phyloP scores from a whole-genome alignment of 2,797 vertebrate species.

The Bradypus variegatus region DNA sequence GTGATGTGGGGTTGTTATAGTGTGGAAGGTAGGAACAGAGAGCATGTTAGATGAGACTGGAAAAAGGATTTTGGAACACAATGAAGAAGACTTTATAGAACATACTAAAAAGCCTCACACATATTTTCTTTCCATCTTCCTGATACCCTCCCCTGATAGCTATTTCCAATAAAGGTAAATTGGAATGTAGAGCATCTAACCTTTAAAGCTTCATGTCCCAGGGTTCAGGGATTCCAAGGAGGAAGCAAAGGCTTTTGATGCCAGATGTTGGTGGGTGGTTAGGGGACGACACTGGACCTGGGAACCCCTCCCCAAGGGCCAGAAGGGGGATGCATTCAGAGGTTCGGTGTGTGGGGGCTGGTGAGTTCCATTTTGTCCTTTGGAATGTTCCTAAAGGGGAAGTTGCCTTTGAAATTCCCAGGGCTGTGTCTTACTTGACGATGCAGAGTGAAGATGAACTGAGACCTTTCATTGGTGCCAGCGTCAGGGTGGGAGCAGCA shows the following conservation, averaged over 20 bases:
- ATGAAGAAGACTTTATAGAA: neutral
- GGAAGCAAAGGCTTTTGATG: neutral
- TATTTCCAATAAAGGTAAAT: neutral
- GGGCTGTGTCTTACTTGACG: neutral
- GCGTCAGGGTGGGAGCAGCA: neutral
- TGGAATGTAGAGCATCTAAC: neutral
- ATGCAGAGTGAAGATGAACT: neutral
- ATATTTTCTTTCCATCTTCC: neutral
- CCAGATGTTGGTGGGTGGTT: neutral
- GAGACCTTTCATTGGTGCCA: neutral
- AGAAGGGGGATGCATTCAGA: neutral
- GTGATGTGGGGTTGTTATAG: neutral
- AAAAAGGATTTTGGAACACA: neutral
- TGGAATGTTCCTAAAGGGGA: neutral
- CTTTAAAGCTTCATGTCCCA: neutral
- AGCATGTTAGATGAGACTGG: neutral
- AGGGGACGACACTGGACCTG: neutral
- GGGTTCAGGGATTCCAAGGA: neutral
- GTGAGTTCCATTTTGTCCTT: neutral
- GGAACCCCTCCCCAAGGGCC: neutral
- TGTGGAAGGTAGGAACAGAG: neutral
- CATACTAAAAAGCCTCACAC: neutral
- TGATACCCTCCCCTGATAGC: neutral
- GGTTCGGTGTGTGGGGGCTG: neutral
- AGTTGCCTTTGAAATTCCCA: neutral